phyloP scores from a whole-genome alignment of 2,113 vertebrate genomes.

The Dipodomys merriami region DNA sequence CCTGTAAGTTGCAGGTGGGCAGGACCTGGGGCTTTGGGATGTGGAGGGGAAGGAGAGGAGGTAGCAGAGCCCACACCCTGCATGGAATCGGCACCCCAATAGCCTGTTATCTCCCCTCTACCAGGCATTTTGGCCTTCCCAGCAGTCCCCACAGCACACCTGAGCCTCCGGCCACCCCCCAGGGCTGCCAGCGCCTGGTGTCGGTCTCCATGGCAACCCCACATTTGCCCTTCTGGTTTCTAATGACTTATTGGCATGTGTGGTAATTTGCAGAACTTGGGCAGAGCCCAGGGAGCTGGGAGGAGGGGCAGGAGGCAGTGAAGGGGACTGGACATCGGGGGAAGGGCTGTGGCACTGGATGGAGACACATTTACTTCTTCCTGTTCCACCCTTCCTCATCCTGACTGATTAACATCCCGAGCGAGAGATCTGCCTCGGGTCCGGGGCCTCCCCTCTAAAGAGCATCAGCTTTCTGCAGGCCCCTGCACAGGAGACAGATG shows the following conservation, averaged over 20 bases:
- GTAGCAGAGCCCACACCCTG: rapidly evolving
- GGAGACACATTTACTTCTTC: background rate
- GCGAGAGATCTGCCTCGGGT: background rate
- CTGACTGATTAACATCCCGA: background rate
- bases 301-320: background rate
- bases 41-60: background rate
- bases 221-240: constrained; percentile 75
- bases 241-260: constrained; percentile 83
- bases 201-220: constrained; percentile 79
- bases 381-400: background rate
- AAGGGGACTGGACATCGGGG: background rate
- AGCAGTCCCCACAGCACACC: constrained; percentile 49
- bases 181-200: constrained; percentile 62
- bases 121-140: background rate
- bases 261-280: constrained; percentile 79
- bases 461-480: background rate
- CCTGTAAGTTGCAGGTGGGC: constrained; percentile 2
- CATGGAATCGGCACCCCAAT: background rate
- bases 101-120: background rate
- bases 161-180: constrained; percentile 66
- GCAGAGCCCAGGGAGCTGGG: constrained; percentile 29
- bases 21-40: background rate
- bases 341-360: background rate
- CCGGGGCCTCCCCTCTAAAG: background rate
- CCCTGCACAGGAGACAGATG: constrained; percentile 59